Percentiles rank a stretch among this genome's conserved stretches.
These are phyloP conservation scores for Okapia johnstoni DNA, from an alignment of 2,113 vertebrate species.

Conservation along the genomic window DNA sequence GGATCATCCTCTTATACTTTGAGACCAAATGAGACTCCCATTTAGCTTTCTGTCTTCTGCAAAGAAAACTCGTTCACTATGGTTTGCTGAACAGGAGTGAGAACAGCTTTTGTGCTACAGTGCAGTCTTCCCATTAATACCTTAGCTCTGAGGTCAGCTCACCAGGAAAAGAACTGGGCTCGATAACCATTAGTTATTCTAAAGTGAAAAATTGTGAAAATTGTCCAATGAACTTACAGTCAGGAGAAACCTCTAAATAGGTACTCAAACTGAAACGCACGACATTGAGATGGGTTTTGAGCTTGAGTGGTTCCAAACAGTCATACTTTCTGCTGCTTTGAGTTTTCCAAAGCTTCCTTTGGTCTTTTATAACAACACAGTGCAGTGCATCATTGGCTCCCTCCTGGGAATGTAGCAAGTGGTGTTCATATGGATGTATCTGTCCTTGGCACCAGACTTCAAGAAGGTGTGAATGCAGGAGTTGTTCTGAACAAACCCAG, in stretches of 20 bases:
- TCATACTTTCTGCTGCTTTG: not conserved
- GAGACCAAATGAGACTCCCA: not conserved
- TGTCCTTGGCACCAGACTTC: not conserved
- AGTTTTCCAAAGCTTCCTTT: not conserved
- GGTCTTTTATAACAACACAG: not conserved
- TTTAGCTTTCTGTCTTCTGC: not conserved
- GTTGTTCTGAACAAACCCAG: not conserved
- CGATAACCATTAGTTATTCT: not conserved
- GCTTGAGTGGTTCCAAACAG: not conserved
- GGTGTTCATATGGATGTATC: not conserved
- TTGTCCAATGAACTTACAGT: not conserved
- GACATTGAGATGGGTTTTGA: not conserved
- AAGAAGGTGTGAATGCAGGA: not conserved
- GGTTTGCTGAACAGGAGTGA: not conserved
- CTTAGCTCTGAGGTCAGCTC: not conserved
- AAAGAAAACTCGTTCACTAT: not conserved
- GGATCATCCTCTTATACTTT: not conserved
- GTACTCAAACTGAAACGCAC: not conserved
- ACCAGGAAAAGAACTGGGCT: not conserved
- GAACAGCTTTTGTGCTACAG: not conserved
- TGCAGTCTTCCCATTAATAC: not conserved
- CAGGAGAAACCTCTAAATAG: not conserved
- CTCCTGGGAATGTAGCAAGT: not conserved
- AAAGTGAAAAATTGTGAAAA: not conserved
- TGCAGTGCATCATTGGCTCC: not conserved